Evolutionary conservation across 2,113 vertebrate genomes (phyloP).

Genomic region (Alligator mississippiensis): DNA sequence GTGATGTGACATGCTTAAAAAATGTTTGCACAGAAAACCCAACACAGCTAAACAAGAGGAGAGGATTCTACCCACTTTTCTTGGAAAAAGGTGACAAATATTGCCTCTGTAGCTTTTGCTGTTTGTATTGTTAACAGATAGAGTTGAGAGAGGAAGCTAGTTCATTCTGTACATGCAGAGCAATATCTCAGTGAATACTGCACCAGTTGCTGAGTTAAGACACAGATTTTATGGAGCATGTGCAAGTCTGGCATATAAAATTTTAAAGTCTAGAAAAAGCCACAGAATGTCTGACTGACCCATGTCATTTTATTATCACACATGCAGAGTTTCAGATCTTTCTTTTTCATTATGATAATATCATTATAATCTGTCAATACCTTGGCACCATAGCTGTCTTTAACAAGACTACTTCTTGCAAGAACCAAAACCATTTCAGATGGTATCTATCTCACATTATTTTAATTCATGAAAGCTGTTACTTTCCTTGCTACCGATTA

Average conservation of each 20-base stretch:
- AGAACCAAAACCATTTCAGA: not conserved
- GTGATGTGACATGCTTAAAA: not conserved
- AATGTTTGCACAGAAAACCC: not conserved
- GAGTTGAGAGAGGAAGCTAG: not conserved
- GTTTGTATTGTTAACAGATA: not conserved
- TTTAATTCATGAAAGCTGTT: not conserved
- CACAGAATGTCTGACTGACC: not conserved
- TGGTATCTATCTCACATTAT: not conserved
- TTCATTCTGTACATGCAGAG: not conserved
- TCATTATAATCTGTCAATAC: not conserved
- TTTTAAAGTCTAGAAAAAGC: not conserved
- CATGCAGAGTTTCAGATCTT: not conserved
- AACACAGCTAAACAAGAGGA: not conserved
- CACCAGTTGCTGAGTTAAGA: not conserved
- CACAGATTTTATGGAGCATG: not conserved
- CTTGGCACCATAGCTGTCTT: not conserved
- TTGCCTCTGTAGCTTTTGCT: not conserved
- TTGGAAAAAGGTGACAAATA: not conserved
- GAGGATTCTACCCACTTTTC: not conserved
- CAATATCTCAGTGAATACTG: not conserved
- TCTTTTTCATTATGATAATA: not conserved
- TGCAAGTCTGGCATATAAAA: not conserved
- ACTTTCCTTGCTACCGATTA: not conserved
- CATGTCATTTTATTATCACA: not conserved
- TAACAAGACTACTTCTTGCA: not conserved